phyloP scores from a whole-genome alignment of 2,797 vertebrate species.

The Graptemys geographica region DNA sequence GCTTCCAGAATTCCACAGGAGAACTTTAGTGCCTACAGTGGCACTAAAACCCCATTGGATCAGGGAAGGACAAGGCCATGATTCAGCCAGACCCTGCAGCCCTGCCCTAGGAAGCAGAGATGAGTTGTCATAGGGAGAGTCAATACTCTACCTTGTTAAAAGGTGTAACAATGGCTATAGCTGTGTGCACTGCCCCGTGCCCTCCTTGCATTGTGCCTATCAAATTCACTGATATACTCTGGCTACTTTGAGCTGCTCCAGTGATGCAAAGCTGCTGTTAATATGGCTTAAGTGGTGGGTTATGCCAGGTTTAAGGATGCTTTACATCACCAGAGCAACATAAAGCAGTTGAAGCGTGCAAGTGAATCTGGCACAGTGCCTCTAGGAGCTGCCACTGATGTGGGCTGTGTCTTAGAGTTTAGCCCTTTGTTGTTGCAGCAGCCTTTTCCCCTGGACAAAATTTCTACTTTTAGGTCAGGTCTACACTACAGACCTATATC shows the following conservation, averaged over 20 bases:
- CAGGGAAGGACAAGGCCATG: neutral
- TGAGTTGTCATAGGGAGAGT: conserved; percentile 8
- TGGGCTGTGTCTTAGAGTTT: neutral
- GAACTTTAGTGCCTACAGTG: neutral
- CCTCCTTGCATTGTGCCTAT: neutral
- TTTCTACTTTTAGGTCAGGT: neutral
- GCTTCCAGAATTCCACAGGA: neutral
- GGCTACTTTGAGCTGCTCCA: neutral
- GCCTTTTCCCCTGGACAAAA: neutral
- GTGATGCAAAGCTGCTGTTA: neutral
- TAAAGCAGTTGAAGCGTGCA: neutral
- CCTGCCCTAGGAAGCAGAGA: neutral
- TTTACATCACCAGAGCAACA: neutral
- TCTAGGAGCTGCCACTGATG: neutral
- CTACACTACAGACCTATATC: neutral
- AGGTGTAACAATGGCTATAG: neutral
- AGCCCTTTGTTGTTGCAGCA: neutral
- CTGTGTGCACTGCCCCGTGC: neutral
- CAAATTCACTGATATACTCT: neutral
- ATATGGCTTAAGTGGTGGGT: neutral
- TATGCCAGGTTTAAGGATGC: neutral
- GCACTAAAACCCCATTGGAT: neutral
- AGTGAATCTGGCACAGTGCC: neutral
- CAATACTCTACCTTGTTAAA: conserved; percentile 28
- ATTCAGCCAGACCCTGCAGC: neutral